A percentile compares a stretch with the other conserved stretches of the same genome.
These are phyloP conservation scores for Omphaloscelis lunosa DNA, from an alignment of 2,888 invertebrate species.

Conservation along the genomic window DNA sequence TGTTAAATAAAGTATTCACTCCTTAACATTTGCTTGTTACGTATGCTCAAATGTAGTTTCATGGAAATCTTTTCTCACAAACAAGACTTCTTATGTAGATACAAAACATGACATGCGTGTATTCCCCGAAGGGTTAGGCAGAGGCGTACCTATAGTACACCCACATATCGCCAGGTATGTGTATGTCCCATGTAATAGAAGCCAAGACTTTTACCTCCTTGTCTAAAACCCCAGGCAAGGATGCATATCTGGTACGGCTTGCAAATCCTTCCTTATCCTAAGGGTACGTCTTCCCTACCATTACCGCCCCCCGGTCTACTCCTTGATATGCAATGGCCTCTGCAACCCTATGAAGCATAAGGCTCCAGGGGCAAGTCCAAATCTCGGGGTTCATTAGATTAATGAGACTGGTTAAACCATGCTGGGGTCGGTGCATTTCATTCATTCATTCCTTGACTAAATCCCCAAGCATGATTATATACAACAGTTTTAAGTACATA, in stretches of 20 bases:
- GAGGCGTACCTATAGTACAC: neutral
- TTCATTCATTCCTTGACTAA: neutral
- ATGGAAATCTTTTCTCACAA: no score
- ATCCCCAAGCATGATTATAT: conserved; percentile 24
- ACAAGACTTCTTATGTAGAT: neutral
- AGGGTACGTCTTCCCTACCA: no score
- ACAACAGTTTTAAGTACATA: conserved; percentile 52
- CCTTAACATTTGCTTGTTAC: neutral
- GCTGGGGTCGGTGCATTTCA: no score
- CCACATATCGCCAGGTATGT: neutral
- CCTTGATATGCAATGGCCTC: no score
- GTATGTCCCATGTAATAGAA: neutral
- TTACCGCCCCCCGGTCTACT: no score
- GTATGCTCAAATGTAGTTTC: neutral
- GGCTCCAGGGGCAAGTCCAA: no score
- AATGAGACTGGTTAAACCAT: no score
- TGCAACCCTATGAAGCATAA: no score
- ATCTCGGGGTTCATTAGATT: no score
- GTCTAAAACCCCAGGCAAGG: conserved; percentile 19
- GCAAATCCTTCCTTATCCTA: no score
- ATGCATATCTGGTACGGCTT: no score
- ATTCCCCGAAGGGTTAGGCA: neutral
- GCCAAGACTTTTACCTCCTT: neutral
- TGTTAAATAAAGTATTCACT: neutral
- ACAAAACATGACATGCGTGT: no score